phyloP scores from a whole-genome alignment of 2,113 vertebrate genomes.

The Zosterops hypoxanthus region DNA sequence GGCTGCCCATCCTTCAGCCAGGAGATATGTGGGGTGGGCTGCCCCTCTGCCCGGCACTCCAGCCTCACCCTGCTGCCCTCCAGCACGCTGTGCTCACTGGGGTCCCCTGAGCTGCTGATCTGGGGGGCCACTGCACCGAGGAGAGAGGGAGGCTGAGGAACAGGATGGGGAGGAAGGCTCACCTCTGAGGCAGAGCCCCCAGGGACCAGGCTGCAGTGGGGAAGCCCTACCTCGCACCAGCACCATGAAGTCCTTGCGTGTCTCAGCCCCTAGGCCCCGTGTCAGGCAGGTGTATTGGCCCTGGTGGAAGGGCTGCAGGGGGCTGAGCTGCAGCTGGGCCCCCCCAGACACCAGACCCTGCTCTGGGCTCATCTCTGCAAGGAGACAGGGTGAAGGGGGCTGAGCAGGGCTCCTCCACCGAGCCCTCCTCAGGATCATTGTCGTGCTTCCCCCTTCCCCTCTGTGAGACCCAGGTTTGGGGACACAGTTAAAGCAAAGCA shows the following conservation, averaged over 20 bases:
- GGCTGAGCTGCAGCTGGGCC: slow-evolving; percentile 83
- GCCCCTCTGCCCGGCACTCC: slow-evolving; percentile 80
- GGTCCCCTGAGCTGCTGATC: slow-evolving; percentile 70
- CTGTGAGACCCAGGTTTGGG: too few relatives aligned
- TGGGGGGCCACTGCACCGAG: slow-evolving; percentile 77
- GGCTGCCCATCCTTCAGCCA: slow-evolving; percentile 88
- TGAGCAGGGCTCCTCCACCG: neutral
- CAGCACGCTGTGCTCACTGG: slow-evolving; percentile 78
- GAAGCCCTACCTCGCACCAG: slow-evolving; percentile 79
- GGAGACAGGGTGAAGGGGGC: accelerated
- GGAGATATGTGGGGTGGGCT: slow-evolving; percentile 78
- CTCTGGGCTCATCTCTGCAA: slow-evolving; percentile 63
- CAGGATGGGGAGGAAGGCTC: neutral
- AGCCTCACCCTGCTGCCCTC: slow-evolving; percentile 77
- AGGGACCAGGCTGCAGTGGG: accelerated
- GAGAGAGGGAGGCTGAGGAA: neutral
- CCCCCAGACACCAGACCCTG: slow-evolving; percentile 77
- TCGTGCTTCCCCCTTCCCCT: accelerated
- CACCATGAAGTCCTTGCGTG: slow-evolving; percentile 80
- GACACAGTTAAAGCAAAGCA: neutral
- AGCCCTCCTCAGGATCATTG: accelerated
- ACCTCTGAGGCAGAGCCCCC: accelerated
- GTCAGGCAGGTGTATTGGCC: slow-evolving; percentile 86
- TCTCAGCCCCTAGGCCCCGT: slow-evolving; percentile 63
- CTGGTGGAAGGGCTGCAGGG: slow-evolving; percentile 81